phyloP scores from a whole-genome alignment of 2,113 vertebrate species.

The Bagarius yarrelli region DNA sequence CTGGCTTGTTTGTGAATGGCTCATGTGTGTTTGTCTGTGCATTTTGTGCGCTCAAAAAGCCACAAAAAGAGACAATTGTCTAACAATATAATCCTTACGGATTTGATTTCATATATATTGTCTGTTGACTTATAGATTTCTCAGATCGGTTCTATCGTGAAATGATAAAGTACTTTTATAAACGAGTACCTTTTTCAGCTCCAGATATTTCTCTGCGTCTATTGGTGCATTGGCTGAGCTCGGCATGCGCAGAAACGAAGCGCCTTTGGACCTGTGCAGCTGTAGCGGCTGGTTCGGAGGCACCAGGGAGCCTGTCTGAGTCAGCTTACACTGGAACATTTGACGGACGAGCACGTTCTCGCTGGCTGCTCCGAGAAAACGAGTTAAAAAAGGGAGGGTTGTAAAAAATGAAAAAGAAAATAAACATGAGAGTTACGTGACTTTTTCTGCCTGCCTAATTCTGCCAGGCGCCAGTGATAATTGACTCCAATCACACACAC shows the following conservation, averaged over 20 bases:
- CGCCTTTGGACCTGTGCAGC: conserved; percentile 78
- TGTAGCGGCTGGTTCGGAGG: conserved; percentile 76
- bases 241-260: conserved; percentile 74
- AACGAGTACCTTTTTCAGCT: conserved; percentile 82
- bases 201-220: conserved; percentile 77
- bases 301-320: conserved; percentile 86
- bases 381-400: conserved; percentile 11
- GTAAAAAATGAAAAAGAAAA: conserved; percentile 45
- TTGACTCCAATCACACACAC: conserved; percentile 40
- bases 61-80: background rate
- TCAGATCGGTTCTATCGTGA: background rate
- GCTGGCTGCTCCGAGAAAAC: conserved; percentile 75
- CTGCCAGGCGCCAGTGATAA: conserved; percentile 46
- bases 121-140: background rate
- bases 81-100: background rate
- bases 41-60: background rate
- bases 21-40: background rate
- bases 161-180: no score
- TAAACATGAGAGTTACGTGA: conserved; percentile 33
- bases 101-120: background rate
- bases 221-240: conserved; percentile 56
- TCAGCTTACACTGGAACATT: conserved; percentile 90
- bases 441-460: conserved; percentile 38
- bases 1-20: conserved; percentile 30
- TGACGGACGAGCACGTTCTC: conserved; percentile 89